Evolutionary conservation across 2,113 vertebrate genomes (phyloP).

Genomic region (Lipophrys pholis): DNA sequence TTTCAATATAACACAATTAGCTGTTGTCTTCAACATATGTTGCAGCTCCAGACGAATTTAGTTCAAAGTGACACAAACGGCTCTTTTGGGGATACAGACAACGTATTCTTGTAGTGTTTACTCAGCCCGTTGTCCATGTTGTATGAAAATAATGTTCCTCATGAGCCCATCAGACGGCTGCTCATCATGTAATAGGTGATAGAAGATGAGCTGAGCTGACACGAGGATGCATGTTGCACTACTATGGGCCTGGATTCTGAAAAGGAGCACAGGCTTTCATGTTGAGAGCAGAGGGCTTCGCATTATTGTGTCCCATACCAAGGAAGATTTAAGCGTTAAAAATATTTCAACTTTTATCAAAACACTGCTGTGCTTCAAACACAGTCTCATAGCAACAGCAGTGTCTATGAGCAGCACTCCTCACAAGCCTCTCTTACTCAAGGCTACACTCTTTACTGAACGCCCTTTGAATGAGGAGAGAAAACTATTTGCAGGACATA

Average conservation of each 20-base stretch:
- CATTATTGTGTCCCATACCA: constrained; percentile 11
- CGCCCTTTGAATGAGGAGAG: constrained; percentile 61
- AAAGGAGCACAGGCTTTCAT: background rate
- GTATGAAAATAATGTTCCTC: constrained; percentile 19
- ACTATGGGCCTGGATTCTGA: background rate
- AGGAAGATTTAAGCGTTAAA: constrained; percentile 47
- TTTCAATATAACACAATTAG: constrained; percentile 5
- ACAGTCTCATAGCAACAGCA: constrained; percentile 75
- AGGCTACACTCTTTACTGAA: constrained; percentile 35
- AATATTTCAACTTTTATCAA: constrained; percentile 56
- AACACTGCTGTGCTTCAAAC: constrained; percentile 47
- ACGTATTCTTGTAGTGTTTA: too few species aligned
- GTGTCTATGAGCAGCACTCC: constrained; percentile 45
- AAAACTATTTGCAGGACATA: constrained; percentile 44
- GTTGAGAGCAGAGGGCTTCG: constrained; percentile 28
- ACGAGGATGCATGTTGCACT: background rate
- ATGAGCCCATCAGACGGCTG: constrained; percentile 36
- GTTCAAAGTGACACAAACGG: too few species aligned
- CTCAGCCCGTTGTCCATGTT: constrained; percentile 26
- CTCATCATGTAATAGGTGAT: constrained; percentile 15
- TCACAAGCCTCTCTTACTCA: constrained; percentile 46
- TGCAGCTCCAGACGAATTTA: too few species aligned
- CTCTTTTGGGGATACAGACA: too few species aligned
- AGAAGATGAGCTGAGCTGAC: constrained; percentile 4
- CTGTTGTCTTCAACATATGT: background rate